These are phyloP conservation scores for Hystrix brachyura DNA, from an alignment of 2,113 vertebrate genomes.

Conservation along the genomic window DNA sequence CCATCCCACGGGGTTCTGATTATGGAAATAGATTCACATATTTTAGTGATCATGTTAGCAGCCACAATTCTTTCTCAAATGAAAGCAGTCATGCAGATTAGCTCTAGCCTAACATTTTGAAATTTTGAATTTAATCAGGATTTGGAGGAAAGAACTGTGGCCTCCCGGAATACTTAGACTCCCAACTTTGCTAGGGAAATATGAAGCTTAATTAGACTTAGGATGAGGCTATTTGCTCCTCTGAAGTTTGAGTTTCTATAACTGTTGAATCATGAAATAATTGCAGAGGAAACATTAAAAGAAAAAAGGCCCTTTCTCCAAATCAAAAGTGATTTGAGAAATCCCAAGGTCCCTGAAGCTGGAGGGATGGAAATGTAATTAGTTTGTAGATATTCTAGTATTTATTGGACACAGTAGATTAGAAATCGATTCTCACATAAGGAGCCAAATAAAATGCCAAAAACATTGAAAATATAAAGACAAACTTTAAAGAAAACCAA, in stretches of 20 bases:
- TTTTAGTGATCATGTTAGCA: constrained; percentile 62
- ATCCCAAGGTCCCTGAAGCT: constrained; percentile 47
- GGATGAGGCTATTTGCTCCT: constrained; percentile 47
- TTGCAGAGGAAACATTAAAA: constrained; percentile 42
- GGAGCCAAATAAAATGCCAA: constrained; percentile 48
- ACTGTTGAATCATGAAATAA: constrained; percentile 71
- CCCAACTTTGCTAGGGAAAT: constrained; percentile 37
- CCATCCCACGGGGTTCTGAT: constrained; percentile 17
- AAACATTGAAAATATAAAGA: constrained; percentile 42
- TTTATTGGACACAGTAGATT: constrained; percentile 62
- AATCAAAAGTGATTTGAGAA: constrained; percentile 72
- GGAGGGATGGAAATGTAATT: constrained; percentile 65
- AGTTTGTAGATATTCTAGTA: constrained; percentile 57
- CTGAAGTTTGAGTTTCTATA: constrained; percentile 51
- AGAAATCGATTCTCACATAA: constrained; percentile 60
- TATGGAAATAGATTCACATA: constrained; percentile 69
- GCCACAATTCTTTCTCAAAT: constrained; percentile 63
- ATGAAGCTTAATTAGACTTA: constrained; percentile 68
- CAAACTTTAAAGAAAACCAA: constrained; percentile 29
- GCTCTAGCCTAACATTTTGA: constrained; percentile 58
- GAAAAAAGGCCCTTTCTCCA: constrained; percentile 30
- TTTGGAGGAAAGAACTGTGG: constrained; percentile 36
- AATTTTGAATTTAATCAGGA: constrained; percentile 45
- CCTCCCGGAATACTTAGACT: constrained; percentile 35
- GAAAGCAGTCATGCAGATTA: constrained; percentile 64